Percentiles rank a stretch among this genome's conserved stretches.
Conservation (phyloP, 2,888 invertebrate species). For the Dendrolimus houi region DNA sequence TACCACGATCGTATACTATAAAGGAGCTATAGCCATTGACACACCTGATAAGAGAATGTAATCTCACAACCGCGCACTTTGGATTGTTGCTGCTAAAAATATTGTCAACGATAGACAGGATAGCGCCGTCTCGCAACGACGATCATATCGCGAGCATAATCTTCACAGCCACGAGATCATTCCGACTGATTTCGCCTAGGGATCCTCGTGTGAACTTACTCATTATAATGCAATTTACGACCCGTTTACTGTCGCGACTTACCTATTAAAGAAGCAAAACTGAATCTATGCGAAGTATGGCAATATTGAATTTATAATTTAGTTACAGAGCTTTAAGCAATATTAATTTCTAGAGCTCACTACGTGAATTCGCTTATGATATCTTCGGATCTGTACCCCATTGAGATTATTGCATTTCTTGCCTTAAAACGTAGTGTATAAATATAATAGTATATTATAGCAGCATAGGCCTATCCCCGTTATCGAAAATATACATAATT, state of each 20-base stretch:
- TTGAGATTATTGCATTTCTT: too few relatives aligned
- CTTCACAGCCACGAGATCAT: slow-evolving; percentile 33
- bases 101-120: slow-evolving; percentile 32
- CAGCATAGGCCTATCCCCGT: too few relatives aligned
- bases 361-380: too few relatives aligned
- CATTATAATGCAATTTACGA: slow-evolving; percentile 13
- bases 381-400: too few relatives aligned
- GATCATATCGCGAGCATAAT: slow-evolving; percentile 31
- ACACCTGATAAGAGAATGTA: slow-evolving; percentile 37
- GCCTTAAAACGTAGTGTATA: too few relatives aligned
- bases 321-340: too few relatives aligned
- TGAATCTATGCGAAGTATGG: too few relatives aligned
- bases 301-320: too few relatives aligned
- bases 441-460: too few relatives aligned
- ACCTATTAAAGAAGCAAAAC: background rate
- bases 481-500: too few relatives aligned
- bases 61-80: slow-evolving; percentile 26
- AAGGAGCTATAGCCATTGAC: slow-evolving; percentile 37
- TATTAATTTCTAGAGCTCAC: too few relatives aligned
- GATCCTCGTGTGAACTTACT: slow-evolving; percentile 8
- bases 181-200: slow-evolving; percentile 10
- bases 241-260: slow-evolving; percentile 13
- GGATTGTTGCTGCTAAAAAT: slow-evolving; percentile 44
- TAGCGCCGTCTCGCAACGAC: slow-evolving; percentile 19
- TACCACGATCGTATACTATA: slow-evolving; percentile 35